Evolutionary conservation across 2,113 vertebrate genomes (phyloP).

Genomic region (Pterocles burchelli): DNA sequence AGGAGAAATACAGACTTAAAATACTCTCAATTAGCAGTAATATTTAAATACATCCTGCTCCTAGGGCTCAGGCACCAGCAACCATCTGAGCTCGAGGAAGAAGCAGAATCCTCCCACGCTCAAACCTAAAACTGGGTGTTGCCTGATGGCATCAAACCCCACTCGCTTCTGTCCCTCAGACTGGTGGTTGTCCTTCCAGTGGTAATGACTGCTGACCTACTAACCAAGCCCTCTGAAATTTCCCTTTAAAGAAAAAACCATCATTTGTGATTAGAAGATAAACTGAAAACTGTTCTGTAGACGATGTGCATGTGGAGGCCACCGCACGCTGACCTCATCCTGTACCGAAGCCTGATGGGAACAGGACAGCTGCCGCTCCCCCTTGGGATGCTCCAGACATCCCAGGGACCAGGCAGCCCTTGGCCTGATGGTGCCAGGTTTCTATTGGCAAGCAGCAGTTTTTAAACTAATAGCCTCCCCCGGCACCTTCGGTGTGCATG

Average conservation of each 20-base stretch:
- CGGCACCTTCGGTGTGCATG: not conserved
- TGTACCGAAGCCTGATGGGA: rapidly evolving
- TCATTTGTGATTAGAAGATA: not conserved
- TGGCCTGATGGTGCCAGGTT: not conserved
- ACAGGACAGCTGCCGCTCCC: rapidly evolving
- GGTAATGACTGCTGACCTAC: not conserved
- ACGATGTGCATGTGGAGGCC: not conserved
- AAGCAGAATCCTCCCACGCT: constrained; percentile 8
- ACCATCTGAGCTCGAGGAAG: not conserved
- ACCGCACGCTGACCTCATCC: rapidly evolving
- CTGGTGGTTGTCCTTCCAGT: not conserved
- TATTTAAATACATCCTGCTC: constrained; percentile 61
- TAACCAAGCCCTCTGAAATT: not conserved
- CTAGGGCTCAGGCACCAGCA: constrained; percentile 31
- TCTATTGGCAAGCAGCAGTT: not conserved
- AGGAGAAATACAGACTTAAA: constrained; percentile 17
- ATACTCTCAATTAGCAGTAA: constrained; percentile 46
- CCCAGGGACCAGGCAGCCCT: not conserved
- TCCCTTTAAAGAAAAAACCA: not conserved
- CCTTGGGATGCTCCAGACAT: not conserved
- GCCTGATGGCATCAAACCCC: not conserved
- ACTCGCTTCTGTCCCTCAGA: not conserved
- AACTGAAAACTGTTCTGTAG: not conserved
- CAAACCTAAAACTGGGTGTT: not conserved
- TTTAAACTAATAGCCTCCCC: not conserved